Evolutionary conservation across 2,888 invertebrate genomes (phyloP).

Genomic region (Hymenopus coronatus): DNA sequence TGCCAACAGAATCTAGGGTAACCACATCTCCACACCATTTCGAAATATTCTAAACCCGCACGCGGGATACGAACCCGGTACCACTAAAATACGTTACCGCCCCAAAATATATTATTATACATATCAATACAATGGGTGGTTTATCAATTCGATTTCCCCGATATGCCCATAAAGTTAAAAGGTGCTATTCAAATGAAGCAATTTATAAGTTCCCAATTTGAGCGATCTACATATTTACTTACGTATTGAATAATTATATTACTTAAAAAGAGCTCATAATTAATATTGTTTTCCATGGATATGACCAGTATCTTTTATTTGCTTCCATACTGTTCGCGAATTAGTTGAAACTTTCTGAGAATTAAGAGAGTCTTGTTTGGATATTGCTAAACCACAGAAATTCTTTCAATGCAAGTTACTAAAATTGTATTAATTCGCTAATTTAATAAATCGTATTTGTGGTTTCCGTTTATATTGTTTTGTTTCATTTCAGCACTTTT

Average conservation of each 20-base stretch:
- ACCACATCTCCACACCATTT: too few relatives aligned
- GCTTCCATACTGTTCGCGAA: background rate
- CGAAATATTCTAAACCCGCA: too few relatives aligned
- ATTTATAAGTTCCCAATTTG: too few relatives aligned
- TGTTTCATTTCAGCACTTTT: background rate
- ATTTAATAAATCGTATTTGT: background rate
- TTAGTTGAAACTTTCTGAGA: background rate
- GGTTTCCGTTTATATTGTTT: background rate
- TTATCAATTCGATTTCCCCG: too few relatives aligned
- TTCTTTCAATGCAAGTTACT: background rate
- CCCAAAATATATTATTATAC: too few relatives aligned
- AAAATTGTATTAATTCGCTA: background rate
- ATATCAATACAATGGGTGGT: too few relatives aligned
- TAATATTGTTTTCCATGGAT: background rate
- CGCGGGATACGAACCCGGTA: too few relatives aligned
- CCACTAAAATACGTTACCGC: too few relatives aligned
- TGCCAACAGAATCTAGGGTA: too few relatives aligned
- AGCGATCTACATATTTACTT: too few relatives aligned
- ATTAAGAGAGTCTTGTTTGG: background rate
- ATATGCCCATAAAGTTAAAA: too few relatives aligned
- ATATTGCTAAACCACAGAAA: background rate
- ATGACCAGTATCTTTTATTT: background rate
- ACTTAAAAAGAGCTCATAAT: background rate
- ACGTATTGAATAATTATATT: background rate
- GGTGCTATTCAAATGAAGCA: too few relatives aligned